phyloP scores from a whole-genome alignment of 2,888 invertebrate genomes.

The Plagodis dolabraria region DNA sequence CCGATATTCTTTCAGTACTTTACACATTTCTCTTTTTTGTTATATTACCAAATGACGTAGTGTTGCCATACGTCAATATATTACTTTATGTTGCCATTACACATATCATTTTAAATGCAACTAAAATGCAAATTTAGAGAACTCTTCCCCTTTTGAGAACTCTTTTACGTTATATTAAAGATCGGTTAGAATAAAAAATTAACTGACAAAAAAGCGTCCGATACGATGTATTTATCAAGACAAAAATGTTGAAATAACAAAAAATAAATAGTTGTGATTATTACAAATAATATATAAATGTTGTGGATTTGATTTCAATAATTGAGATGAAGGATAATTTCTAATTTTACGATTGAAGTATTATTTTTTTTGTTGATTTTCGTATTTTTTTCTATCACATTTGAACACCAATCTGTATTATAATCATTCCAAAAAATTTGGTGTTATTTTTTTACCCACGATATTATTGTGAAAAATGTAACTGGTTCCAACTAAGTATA shows the following conservation, averaged over 20 bases:
- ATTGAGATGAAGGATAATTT: not conserved
- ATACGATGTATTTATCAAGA: too few relatives aligned
- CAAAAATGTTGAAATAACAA: too few relatives aligned
- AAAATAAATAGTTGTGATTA: too few relatives aligned
- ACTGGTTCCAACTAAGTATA: too few relatives aligned
- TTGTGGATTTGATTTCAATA: not conserved
- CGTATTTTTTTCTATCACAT: conserved; percentile 1
- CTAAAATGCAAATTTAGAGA: conserved; percentile 7
- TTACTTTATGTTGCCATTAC: too few relatives aligned
- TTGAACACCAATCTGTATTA: conserved; percentile 2
- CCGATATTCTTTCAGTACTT: too few relatives aligned
- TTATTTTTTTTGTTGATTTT: not conserved
- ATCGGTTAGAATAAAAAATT: too few relatives aligned
- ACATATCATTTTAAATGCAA: conserved; percentile 12
- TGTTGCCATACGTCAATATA: too few relatives aligned
- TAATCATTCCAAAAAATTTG: not conserved
- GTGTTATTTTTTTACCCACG: not conserved
- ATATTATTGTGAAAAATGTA: not conserved
- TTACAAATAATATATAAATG: not conserved
- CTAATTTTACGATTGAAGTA: not conserved
- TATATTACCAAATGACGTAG: too few relatives aligned
- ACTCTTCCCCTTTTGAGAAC: not conserved
- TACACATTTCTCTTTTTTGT: too few relatives aligned
- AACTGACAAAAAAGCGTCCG: too few relatives aligned
- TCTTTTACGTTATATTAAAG: too few relatives aligned